Conservation (phyloP, 2,888 invertebrate genomes). For the Harpalus rufipes region DNA sequence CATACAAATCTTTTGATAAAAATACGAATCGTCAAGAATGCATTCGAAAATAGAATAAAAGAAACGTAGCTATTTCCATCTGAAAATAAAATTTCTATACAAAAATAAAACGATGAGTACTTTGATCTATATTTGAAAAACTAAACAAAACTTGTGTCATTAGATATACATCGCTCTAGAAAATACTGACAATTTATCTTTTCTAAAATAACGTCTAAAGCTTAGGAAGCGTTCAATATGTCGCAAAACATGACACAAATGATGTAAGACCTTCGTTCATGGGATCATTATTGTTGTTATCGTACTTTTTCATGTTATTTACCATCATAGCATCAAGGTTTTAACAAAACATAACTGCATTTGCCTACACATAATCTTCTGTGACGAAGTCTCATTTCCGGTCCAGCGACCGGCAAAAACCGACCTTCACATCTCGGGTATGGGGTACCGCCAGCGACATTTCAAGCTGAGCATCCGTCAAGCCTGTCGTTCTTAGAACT, state of each 20-base stretch:
- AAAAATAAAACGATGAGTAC: conserved; percentile 14
- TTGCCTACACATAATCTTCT: conserved; percentile 16
- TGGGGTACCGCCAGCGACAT: not conserved
- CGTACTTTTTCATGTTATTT: conserved; percentile 13
- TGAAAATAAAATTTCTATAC: conserved; percentile 38
- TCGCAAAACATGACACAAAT: conserved; percentile 15
- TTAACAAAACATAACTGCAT: conserved; percentile 36
- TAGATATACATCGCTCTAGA: conserved; percentile 13
- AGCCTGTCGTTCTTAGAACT: conserved; percentile 53
- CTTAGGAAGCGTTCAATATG: not conserved
- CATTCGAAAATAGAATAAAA: conserved; percentile 26
- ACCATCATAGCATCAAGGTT: conserved; percentile 21
- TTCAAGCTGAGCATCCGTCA: conserved; percentile 50
- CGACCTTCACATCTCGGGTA: not conserved
- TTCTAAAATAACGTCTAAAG: conserved; percentile 2
- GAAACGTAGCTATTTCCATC: conserved; percentile 29
- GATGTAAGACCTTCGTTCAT: conserved; percentile 30
- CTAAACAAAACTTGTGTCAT: conserved; percentile 47
- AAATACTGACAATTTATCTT: conserved; percentile 31
- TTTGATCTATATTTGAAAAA: conserved; percentile 46
- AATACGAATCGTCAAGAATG: conserved; percentile 32
- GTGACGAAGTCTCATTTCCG: conserved; percentile 38
- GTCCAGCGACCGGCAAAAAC: conserved; percentile 29
- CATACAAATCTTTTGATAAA: conserved; percentile 8
- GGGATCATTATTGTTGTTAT: not conserved